phyloP scores from a whole-genome alignment of 2,888 invertebrate genomes.

The Lepeophtheirus nordmannii region DNA sequence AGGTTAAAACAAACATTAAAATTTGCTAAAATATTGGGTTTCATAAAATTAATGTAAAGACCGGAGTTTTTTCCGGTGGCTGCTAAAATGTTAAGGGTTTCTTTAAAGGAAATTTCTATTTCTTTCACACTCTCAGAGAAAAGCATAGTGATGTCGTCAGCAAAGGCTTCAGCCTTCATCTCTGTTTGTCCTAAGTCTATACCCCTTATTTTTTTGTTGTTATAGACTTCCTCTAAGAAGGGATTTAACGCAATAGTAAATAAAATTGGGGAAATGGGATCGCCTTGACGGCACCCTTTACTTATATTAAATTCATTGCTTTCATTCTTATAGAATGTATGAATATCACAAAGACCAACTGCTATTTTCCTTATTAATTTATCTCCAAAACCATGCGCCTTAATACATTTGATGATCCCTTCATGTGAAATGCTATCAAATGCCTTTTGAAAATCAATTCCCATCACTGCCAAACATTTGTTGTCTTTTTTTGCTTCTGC shows the following conservation, averaged over 20 bases:
- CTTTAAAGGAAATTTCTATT: background rate
- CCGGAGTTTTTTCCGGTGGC: background rate
- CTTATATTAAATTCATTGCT: too few species aligned
- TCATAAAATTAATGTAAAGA: background rate
- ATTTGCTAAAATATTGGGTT: background rate
- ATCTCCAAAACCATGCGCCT: too few species aligned
- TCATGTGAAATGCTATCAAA: too few species aligned
- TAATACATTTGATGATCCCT: too few species aligned
- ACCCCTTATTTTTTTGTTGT: background rate
- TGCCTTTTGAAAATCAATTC: too few species aligned
- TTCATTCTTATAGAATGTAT: too few species aligned
- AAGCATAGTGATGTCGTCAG: background rate
- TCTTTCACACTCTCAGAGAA: background rate
- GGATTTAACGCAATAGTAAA: background rate
- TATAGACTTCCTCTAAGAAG: background rate
- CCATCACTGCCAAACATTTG: too few species aligned
- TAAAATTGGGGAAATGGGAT: background rate
- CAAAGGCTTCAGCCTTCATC: too few species aligned
- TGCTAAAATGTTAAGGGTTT: slow-evolving; percentile 1
- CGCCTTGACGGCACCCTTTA: background rate
- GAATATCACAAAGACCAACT: too few species aligned
- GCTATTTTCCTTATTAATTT: too few species aligned
- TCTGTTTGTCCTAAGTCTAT: background rate
- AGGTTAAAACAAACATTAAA: background rate
- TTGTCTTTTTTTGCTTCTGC: too few species aligned